phyloP scores from a whole-genome alignment of 2,113 vertebrate species.

The Hydropotes inermis region DNA sequence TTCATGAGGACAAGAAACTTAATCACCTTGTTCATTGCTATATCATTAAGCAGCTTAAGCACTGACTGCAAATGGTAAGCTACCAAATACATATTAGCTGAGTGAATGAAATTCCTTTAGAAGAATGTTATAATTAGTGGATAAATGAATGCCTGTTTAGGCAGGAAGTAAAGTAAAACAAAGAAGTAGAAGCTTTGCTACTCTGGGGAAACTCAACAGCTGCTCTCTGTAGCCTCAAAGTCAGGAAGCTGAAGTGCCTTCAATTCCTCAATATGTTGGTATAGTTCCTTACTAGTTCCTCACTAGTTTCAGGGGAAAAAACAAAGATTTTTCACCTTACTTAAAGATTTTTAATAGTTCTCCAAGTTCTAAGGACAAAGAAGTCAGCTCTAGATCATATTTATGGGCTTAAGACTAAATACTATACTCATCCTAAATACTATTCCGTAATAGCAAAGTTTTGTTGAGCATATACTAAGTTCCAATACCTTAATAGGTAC shows the following conservation, averaged over 20 bases:
- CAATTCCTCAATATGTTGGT: neutral
- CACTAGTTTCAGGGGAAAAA: neutral
- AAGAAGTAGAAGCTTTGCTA: neutral
- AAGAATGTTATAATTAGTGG: neutral
- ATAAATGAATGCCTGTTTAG: neutral
- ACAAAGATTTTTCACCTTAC: too few species aligned
- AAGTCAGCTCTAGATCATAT: neutral
- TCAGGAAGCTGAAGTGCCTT: neutral
- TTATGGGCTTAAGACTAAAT: neutral
- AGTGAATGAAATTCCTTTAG: neutral
- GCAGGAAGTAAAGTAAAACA: neutral
- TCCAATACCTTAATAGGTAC: neutral
- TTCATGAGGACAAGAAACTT: neutral
- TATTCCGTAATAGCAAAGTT: neutral
- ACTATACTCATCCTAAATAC: neutral
- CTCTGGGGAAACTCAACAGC: neutral
- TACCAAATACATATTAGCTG: too few species aligned
- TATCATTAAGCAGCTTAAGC: neutral
- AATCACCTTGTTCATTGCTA: neutral
- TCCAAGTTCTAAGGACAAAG: slow-evolving; percentile 5
- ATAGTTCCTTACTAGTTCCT: neutral
- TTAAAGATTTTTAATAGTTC: neutral
- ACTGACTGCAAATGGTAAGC: neutral
- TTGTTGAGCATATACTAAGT: neutral
- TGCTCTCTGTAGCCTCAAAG: neutral